A percentile compares a stretch with the other conserved stretches of the same genome.
Evolutionary conservation across 1,140 invertebrate genomes (phyloP).

Genomic region (Drosophila kohkoa): DNA sequence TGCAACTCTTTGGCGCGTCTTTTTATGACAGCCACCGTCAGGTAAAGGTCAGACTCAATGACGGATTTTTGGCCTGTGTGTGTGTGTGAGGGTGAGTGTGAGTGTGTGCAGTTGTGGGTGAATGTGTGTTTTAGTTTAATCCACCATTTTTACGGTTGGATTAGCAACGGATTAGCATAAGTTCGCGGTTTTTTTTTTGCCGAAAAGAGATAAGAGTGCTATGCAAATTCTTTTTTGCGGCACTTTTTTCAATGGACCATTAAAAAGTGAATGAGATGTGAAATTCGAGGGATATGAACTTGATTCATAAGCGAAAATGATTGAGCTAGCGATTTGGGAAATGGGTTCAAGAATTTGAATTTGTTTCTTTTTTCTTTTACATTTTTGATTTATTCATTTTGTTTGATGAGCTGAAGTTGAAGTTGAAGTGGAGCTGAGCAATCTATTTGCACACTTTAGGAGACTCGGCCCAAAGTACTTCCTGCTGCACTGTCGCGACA

Average conservation of each 20-base stretch:
- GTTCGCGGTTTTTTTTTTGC: conserved; percentile 71
- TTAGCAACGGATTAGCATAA: conserved; percentile 74
- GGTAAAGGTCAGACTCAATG: conserved; percentile 56
- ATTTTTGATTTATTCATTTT: no score
- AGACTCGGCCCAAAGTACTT: conserved; percentile 17
- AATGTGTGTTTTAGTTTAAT: conserved; percentile 62
- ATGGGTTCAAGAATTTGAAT: no score
- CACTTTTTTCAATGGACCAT: conserved; percentile 6
- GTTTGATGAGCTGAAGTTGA: no score
- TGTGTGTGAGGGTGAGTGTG: not conserved
- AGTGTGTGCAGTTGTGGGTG: conserved; percentile 1
- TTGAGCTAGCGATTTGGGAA: no score
- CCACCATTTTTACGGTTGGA: conserved; percentile 81
- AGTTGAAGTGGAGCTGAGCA: not conserved
- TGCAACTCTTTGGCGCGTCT: conserved; percentile 74
- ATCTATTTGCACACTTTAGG: conserved; percentile 17
- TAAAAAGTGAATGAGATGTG: conserved; percentile 36
- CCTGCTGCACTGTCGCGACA: conserved; percentile 43
- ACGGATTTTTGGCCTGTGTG: conserved; percentile 5
- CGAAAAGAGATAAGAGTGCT: conserved; percentile 47
- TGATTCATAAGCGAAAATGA: no score
- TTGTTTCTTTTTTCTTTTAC: no score
- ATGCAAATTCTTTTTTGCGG: conserved; percentile 2
- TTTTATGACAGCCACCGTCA: conserved; percentile 65
- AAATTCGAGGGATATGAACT: no score